Conservation (phyloP, 2,113 vertebrate genomes). For the Pangasianodon hypophthalmus region DNA sequence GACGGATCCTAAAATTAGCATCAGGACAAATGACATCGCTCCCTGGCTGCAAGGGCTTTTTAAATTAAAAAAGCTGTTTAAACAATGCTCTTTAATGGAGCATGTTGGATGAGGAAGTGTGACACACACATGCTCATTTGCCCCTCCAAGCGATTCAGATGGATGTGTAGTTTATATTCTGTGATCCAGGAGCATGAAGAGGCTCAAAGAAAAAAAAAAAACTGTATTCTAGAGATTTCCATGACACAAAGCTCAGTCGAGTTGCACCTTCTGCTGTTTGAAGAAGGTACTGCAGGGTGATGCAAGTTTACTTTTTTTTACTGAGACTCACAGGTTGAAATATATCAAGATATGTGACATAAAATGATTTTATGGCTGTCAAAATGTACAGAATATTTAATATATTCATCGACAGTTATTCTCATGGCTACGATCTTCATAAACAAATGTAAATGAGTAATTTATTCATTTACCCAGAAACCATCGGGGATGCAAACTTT, state of each 20-base stretch:
- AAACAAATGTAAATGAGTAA: background rate
- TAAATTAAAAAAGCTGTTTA: background rate
- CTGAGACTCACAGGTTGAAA: background rate
- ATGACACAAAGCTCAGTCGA: background rate
- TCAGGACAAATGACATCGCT: conserved; percentile 8
- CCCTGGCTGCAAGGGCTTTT: background rate
- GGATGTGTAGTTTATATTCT: conserved; percentile 1
- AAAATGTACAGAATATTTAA: background rate
- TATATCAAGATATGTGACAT: background rate
- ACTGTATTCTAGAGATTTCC: conserved; percentile 50
- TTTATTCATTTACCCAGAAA: background rate
- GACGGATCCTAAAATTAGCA: background rate
- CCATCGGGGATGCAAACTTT: background rate
- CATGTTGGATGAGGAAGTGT: background rate
- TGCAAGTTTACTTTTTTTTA: background rate
- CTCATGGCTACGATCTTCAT: background rate
- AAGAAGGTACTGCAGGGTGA: background rate
- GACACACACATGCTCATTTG: background rate
- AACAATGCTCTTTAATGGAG: background rate
- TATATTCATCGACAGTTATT: background rate
- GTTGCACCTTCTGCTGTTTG: conserved; percentile 34
- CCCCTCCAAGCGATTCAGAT: background rate
- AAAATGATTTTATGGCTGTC: background rate
- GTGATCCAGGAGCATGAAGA: background rate
- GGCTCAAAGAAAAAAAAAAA: background rate